Evolutionary conservation across 2,888 invertebrate species (phyloP), one percentile per base, ranked within the genome.

Genomic region (Drosophila prolongata): DNA sequence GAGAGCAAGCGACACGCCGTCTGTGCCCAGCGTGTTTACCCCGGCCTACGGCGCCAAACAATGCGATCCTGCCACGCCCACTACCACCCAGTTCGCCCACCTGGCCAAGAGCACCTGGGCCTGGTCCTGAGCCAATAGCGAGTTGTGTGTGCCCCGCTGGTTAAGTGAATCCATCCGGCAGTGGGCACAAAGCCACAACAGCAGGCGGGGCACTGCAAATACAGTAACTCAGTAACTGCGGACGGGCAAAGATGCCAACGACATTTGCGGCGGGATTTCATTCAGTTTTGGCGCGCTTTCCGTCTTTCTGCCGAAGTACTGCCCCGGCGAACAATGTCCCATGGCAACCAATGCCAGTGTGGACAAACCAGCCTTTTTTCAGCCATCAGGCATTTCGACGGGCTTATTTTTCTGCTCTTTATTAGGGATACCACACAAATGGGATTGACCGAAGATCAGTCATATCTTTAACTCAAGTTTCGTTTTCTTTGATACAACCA

Each of bases 1-100:
- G 89, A 84, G 78, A 72, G 71, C 78, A 87, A 80, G 80, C 87
- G 81, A 86, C 78, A 76, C 79, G 82, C 76, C 80, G 79, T 62
- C 67, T 40, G 56, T 44, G 57, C 67, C 53, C 44, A 35, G 57
- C 19, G 49, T 38, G 61, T 67, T 55, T 60, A 44, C 57, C 68
- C 57, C 62, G 49, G 78, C 72, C 82, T 46, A 57, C 76, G 43
- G 65, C 47, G 57, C 24, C 61, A 71, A 79, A 83, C 83, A 87
- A 83, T 54, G 67, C 55, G 11, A 34, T 46, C 42, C 58, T 16
- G 47, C 47, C 47, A 47, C 47, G 47, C 47, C 47, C 35, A 11
- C 35, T 30, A 0, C 11, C 3, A 24, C 11, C 35, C 35, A 11
- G 1, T 35, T 35, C 3, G 9, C 10, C 35, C 30, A 80, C 80